Conservation (phyloP, 2,797 vertebrate species). For the Liasis olivaceus region DNA sequence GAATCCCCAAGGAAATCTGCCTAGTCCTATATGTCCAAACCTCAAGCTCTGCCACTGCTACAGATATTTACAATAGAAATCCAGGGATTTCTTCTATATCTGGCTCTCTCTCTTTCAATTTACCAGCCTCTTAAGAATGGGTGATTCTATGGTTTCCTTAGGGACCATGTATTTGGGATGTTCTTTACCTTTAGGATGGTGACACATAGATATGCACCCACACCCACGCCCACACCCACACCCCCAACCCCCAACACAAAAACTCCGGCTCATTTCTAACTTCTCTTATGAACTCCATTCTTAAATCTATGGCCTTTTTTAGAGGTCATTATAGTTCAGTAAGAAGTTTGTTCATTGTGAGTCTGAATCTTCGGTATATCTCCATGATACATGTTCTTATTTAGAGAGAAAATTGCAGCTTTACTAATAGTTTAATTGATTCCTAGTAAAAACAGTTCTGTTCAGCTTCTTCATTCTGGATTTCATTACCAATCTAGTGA, state of each 20-base stretch:
- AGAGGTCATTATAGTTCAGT: neutral
- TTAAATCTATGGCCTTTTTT: neutral
- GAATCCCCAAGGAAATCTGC: neutral
- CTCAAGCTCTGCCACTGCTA: neutral
- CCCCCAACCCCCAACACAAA: neutral
- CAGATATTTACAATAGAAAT: neutral
- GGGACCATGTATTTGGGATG: neutral
- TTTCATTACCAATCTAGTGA: neutral
- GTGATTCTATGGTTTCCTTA: neutral
- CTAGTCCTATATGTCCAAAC: neutral
- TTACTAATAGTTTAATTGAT: neutral
- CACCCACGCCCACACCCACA: neutral
- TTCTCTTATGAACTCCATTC: neutral
- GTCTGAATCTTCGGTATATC: neutral
- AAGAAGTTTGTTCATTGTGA: neutral
- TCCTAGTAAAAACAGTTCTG: neutral
- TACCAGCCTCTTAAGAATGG: neutral
- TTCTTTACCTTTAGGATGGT: neutral
- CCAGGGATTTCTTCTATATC: neutral
- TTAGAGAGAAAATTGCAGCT: constrained; percentile 13
- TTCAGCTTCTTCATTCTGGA: neutral
- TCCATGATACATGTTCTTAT: neutral
- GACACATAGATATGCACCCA: neutral
- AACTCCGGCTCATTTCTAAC: neutral
- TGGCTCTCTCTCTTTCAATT: neutral